Conservation (phyloP, 2,113 vertebrate species). For the Casuarius casuarius region DNA sequence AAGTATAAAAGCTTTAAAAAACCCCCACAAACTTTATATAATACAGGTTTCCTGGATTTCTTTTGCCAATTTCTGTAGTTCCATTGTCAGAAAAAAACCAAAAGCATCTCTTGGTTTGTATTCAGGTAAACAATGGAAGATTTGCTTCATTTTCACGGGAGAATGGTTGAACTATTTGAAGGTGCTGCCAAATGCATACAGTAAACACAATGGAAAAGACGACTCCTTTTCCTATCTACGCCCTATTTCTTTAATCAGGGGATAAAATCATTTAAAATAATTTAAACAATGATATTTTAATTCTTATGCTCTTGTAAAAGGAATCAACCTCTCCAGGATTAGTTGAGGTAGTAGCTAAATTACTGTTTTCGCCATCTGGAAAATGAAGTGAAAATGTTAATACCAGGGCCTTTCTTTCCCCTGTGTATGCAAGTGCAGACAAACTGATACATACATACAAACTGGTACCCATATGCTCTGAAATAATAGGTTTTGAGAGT, state of each 20-base stretch:
- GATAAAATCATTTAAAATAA: not conserved
- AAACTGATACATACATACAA: not conserved
- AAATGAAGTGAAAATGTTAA: not conserved
- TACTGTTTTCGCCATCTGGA: not conserved
- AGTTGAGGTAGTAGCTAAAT: not conserved
- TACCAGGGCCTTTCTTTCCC: not conserved
- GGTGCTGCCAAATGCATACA: not conserved
- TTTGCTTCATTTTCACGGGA: not conserved
- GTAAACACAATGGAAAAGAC: not conserved
- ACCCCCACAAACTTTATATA: not conserved
- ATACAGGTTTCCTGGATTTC: not conserved
- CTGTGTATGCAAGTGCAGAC: fast-evolving
- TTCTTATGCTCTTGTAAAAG: not conserved
- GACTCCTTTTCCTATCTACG: not conserved
- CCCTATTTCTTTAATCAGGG: not conserved
- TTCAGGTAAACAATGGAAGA: not conserved
- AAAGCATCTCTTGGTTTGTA: not conserved
- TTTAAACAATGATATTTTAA: not conserved
- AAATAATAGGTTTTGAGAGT: not conserved
- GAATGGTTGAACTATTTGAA: not conserved
- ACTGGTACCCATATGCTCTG: not conserved
- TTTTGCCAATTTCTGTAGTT: not conserved
- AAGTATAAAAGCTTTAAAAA: not conserved
- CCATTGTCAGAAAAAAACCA: not conserved
- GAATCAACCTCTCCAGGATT: not conserved